phyloP scores from a whole-genome alignment of 92 coral and sea anemone genomes.

The Micromussa lordhowensis region DNA sequence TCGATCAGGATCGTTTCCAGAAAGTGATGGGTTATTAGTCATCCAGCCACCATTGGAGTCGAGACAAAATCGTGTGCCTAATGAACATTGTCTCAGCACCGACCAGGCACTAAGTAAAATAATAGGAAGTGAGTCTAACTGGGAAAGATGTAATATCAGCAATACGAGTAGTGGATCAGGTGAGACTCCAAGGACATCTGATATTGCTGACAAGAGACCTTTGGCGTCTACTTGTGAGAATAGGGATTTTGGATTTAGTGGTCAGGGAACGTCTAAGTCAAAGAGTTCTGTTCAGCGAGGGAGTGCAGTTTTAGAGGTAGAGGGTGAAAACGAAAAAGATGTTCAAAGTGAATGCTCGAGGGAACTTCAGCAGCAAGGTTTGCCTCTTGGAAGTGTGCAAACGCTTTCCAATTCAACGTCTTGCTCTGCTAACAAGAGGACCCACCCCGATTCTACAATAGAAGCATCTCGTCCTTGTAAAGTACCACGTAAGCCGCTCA shows the following conservation, averaged over 20 bases:
- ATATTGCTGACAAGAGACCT: not conserved
- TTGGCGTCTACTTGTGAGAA: not conserved
- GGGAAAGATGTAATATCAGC: not conserved
- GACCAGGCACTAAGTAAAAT: not conserved
- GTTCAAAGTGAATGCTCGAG: not conserved
- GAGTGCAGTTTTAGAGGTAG: not conserved
- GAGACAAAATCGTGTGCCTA: not conserved
- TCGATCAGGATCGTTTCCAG: not conserved
- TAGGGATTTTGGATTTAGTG: not conserved
- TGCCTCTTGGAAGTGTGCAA: not conserved
- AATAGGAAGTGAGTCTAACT: not conserved
- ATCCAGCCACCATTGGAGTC: not conserved
- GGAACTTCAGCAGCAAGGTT: not conserved
- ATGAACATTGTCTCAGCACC: not conserved
- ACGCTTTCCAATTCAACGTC: not conserved
- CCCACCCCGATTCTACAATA: not conserved
- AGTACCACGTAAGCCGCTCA: conserved; percentile 15
- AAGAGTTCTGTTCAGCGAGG: not conserved
- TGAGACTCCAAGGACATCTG: conserved; percentile 7
- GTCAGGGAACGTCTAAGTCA: not conserved
- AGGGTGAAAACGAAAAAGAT: not conserved
- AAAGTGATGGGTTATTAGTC: not conserved
- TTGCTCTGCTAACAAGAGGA: conserved; percentile 9
- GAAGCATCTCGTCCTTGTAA: conserved; percentile 5
- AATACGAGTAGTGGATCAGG: not conserved